A percentile compares a stretch with the other conserved stretches of the same genome.
These are phyloP conservation scores for Tenrec ecaudatus DNA, from an alignment of 2,113 vertebrate genomes.

Conservation along the genomic window DNA sequence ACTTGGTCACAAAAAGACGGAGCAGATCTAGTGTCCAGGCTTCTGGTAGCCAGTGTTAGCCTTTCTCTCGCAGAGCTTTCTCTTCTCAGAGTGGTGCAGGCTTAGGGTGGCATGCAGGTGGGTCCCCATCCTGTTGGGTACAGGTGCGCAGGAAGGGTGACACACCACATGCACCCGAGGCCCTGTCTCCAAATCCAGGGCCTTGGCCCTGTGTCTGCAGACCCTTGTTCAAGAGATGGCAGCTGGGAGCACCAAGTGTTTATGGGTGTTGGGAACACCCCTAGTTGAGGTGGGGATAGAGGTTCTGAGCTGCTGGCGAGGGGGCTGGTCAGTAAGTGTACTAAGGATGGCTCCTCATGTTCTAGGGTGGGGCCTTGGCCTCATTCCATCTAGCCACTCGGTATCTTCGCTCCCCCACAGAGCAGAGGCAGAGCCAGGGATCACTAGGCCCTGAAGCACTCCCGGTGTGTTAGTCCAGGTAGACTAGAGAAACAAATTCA, in stretches of 20 bases:
- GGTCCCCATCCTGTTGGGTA: neutral
- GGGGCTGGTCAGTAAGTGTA: neutral
- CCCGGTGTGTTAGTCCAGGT: neutral
- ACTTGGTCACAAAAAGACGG: slow-evolving; percentile 8
- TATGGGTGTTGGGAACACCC: neutral
- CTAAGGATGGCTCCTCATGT: neutral
- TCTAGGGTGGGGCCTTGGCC: too few species aligned
- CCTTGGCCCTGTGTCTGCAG: neutral
- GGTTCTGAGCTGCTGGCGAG: neutral
- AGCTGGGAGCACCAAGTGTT: neutral
- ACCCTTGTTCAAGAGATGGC: neutral
- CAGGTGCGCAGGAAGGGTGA: neutral
- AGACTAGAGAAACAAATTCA: too few species aligned
- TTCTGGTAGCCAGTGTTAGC: neutral
- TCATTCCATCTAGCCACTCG: neutral
- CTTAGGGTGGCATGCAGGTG: neutral
- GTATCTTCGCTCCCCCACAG: neutral
- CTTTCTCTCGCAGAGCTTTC: neutral
- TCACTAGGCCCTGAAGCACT: neutral
- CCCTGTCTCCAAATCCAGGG: neutral
- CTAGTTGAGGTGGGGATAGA: neutral
- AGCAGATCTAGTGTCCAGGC: neutral
- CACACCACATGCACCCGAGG: neutral
- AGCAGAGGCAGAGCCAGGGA: neutral
- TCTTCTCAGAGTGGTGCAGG: neutral